A percentile compares a stretch with the other conserved stretches of the same genome.
phyloP scores from a whole-genome alignment of 2,888 invertebrate genomes.

The Cheilosia vernalis region DNA sequence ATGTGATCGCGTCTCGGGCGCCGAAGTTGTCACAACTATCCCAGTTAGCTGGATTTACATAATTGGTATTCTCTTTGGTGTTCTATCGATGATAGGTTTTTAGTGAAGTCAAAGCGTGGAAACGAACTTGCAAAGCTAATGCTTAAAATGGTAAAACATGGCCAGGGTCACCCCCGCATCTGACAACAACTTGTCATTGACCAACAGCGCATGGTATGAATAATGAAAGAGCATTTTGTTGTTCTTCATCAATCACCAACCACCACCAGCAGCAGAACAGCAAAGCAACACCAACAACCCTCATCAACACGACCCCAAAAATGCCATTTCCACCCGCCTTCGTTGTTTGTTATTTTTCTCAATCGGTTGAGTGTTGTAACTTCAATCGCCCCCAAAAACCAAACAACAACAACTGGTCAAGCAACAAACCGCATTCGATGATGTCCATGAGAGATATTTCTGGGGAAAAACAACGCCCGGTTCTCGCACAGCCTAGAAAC shows the following conservation, averaged over 20 bases:
- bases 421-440: slow-evolving; percentile 26
- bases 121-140: neutral
- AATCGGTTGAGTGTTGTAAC: slow-evolving; percentile 36
- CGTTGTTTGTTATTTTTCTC: slow-evolving; percentile 54
- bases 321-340: slow-evolving; percentile 13
- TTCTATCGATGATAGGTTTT: too few relatives aligned
- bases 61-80: neutral
- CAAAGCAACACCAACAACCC: slow-evolving; percentile 15
- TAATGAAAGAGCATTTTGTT: slow-evolving; percentile 29
- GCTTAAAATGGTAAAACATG: neutral
- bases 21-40: slow-evolving; percentile 1
- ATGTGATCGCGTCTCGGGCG: neutral
- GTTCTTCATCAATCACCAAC: slow-evolving; percentile 30
- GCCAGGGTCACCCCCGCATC: neutral
- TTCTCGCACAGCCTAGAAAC: slow-evolving; percentile 13
- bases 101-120: neutral
- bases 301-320: slow-evolving; percentile 33
- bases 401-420: slow-evolving; percentile 33
- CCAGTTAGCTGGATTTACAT: slow-evolving; percentile 13
- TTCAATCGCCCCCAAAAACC: slow-evolving; percentile 27
- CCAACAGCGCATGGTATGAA: slow-evolving; percentile 18
- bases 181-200: slow-evolving; percentile 32
- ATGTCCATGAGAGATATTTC: slow-evolving; percentile 25
- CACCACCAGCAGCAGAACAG: neutral
- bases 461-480: slow-evolving; percentile 14